A percentile compares a stretch with the other conserved stretches of the same genome.
phyloP scores from a whole-genome alignment of 2,113 vertebrate species.

The Lates calcarifer region DNA sequence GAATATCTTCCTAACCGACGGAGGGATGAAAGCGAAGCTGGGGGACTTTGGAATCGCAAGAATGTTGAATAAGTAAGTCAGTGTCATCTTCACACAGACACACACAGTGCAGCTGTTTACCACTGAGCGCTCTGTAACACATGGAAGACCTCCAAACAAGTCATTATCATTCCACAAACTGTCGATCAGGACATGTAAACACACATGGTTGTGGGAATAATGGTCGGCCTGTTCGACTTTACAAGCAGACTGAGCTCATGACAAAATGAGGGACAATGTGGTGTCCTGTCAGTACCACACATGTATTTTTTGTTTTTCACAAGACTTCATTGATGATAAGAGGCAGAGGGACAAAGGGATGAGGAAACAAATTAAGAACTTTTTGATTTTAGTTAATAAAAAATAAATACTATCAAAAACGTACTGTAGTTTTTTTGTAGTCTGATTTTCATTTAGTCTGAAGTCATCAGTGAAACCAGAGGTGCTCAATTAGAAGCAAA shows the following conservation, averaged over 20 bases:
- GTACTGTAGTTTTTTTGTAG: too few relatives aligned
- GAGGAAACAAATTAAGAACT: background rate
- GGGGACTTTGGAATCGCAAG: conserved; percentile 96
- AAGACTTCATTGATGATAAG: background rate
- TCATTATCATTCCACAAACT: conserved; percentile 67
- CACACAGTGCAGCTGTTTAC: conserved; percentile 52
- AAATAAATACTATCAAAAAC: background rate
- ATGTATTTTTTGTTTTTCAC: background rate
- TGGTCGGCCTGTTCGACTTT: background rate
- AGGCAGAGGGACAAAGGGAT: background rate
- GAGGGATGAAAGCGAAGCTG: conserved; percentile 90
- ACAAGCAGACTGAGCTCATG: background rate
- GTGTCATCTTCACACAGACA: conserved; percentile 42
- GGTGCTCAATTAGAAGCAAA: background rate
- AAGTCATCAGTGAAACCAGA: too few relatives aligned
- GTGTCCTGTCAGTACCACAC: background rate
- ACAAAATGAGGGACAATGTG: background rate
- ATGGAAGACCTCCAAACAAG: conserved; percentile 55
- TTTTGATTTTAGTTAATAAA: background rate
- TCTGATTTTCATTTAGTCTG: too few relatives aligned
- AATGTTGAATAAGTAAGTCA: conserved; percentile 91
- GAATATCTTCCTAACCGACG: conserved; percentile 93
- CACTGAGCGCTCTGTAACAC: conserved; percentile 30
- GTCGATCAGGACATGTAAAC: conserved; percentile 44
- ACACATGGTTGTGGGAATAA: conserved; percentile 21